Evolutionary conservation across 1,140 invertebrate species (phyloP).

Genomic region (Neuroterus valhalla): DNA sequence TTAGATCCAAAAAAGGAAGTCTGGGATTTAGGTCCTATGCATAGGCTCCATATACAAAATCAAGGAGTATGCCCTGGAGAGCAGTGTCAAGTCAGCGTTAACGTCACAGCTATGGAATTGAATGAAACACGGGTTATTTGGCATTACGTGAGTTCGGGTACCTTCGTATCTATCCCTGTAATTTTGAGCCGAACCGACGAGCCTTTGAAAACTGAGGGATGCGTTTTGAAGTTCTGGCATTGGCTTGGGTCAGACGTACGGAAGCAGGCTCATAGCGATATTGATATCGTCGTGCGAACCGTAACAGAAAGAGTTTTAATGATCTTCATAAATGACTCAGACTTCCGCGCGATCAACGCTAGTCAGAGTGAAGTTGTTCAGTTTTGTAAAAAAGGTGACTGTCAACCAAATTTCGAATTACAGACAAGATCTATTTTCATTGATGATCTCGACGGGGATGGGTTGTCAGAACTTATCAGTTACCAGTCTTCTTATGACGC

Average conservation of each 20-base stretch:
- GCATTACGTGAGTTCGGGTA: constrained; percentile 77
- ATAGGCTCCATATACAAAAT: constrained; percentile 78
- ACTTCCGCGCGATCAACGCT: constrained; percentile 83
- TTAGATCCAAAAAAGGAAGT: constrained; percentile 47
- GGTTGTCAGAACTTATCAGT: constrained; percentile 83
- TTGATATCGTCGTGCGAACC: constrained; percentile 68
- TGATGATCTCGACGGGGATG: constrained; percentile 83
- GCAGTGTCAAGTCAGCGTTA: constrained; percentile 78
- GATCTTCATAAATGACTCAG: constrained; percentile 83
- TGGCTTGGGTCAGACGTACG: constrained; percentile 74
- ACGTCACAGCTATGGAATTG: constrained; percentile 76
- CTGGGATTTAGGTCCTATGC: constrained; percentile 61
- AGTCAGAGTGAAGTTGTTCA: constrained; percentile 84
- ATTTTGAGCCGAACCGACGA: constrained; percentile 73
- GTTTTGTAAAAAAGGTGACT: constrained; percentile 80
- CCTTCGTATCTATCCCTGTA: constrained; percentile 81
- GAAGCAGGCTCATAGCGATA: constrained; percentile 54
- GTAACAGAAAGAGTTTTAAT: constrained; percentile 84
- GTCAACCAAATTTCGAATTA: constrained; percentile 83
- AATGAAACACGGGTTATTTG: constrained; percentile 75
- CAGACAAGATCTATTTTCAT: constrained; percentile 83
- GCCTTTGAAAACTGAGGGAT: constrained; percentile 78
- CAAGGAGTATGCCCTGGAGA: constrained; percentile 79
- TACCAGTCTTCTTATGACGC: constrained; percentile 74
- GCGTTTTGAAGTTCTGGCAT: constrained; percentile 88